Base-by-base conservation (phyloP, 2,888 invertebrate species). In the Anoplius nigerrimus region DNA sequence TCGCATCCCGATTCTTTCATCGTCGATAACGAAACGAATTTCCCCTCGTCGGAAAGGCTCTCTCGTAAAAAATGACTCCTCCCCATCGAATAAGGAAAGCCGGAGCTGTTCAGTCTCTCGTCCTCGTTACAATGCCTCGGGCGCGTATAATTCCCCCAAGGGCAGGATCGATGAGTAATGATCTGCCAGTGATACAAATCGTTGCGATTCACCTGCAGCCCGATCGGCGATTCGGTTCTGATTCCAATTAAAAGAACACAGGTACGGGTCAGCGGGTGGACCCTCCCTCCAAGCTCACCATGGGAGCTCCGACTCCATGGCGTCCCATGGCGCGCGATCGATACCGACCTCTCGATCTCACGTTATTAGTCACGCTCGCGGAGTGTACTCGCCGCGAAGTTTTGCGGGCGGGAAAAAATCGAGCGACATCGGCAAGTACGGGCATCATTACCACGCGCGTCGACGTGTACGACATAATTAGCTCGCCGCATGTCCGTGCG, bases 201-300 rank as follows among this genome's bases (percentile, higher is more conserved):
- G 87, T 80, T 77, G 80, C 82, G 82, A 87, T 86, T 87, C 86
- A 86, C 86, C 87, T 84, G 86, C 84, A 81, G 81, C 75, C n/a
- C 82, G 84, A 84, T 87, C 82, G 84, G n/a, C 78, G 78, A 83
- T 84, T 86, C 81, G 82, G 85, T 81, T 86, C 84, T 78, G 83
- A 79, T 83, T 82, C 87, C 88, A 88, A 88, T 88, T 87, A 87
- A 87, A 87, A 81, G 83, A 86, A 86, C 83, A 86, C 83, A 81
- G 83, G 80, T 81, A 82, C 77, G 71, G 84, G 80, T 85, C 86
- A 86, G 87, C 85, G 82, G 84, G 84, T 79, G 82, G 81, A 81
- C 75, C 71, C 54, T 74, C 69, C 69, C 46, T 57, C 55, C 64
- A 74, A 66, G 72, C 66, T 59, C 70, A 69, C 77, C 75, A 66